phyloP scores from a whole-genome alignment of 2,113 vertebrate genomes.

The Hucho hucho region DNA sequence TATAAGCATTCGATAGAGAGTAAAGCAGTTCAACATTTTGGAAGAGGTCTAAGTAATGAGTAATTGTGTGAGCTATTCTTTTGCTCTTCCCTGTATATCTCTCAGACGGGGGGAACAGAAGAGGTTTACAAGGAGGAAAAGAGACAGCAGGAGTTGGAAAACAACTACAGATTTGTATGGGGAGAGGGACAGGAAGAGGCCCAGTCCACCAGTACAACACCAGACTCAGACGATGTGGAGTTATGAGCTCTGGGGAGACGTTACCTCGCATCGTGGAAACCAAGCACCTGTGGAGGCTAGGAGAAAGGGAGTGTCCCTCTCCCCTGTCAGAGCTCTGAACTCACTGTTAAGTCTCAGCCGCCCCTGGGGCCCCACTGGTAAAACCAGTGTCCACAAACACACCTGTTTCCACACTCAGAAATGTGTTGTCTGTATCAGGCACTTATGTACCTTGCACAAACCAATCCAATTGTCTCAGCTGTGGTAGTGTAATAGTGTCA shows the following conservation, averaged over 20 bases:
- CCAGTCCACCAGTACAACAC: constrained; percentile 66
- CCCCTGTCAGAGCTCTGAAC: background rate
- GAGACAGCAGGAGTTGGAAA: constrained; percentile 86
- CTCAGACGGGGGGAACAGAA: constrained; percentile 85
- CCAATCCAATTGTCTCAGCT: constrained; percentile 29
- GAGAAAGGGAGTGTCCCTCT: constrained; percentile 17
- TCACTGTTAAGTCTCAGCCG: background rate
- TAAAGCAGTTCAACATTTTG: too few species aligned
- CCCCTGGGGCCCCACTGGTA: background rate
- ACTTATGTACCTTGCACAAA: constrained; percentile 41
- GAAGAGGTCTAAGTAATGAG: background rate
- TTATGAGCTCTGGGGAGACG: constrained; percentile 66
- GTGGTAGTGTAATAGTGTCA: constrained; percentile 14
- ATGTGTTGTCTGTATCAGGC: constrained; percentile 34
- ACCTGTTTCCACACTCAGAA: constrained; percentile 49
- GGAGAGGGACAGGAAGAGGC: constrained; percentile 80
- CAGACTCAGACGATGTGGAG: constrained; percentile 86
- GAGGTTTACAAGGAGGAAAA: constrained; percentile 88
- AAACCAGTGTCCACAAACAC: constrained; percentile 18
- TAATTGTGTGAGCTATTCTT: background rate
- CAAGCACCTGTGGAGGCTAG: constrained; percentile 43
- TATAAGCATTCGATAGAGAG: too few species aligned
- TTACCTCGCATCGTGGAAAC: constrained; percentile 20
- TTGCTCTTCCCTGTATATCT: constrained; percentile 1
- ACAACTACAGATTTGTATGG: constrained; percentile 91